Base-by-base conservation (phyloP, 2,113 vertebrate species). In the Polypterus senegalus region DNA sequence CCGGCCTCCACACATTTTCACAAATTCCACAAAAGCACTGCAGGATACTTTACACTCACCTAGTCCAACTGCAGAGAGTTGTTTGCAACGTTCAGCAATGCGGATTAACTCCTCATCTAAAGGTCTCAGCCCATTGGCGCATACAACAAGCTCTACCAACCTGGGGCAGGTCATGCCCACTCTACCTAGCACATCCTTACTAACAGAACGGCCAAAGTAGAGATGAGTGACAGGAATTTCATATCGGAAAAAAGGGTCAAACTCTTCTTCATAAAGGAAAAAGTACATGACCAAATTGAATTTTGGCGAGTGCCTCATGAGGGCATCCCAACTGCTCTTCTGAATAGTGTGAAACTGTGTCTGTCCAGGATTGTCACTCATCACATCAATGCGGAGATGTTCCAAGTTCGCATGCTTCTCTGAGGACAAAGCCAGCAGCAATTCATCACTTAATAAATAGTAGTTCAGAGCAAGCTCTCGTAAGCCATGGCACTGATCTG, bases 251-350 rank as follows among this genome's bases (percentile, higher is more conserved):
- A 98, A 98, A 0, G 91, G 93, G 69, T 90, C 89, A 9, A 98
- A 98, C 80, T 98, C 93, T 8, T 98, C 88, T 74, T 98, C 94
- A 0, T 97, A 97, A 66, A 98, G 82, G 76, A 93, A 98, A 73
- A 96, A 98, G 86, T 98, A 98, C 94, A 98, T 98, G 11, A 98
- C 95, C 77, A 98, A 79, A 71, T 92, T 98, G 57, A 98, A 93
- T 79, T 97, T 96, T 47, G 95, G 95, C 10, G 94, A 98, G 73
- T 98, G 95, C 63, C 77, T 89, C 77, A 95, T 84, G 82, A 98
- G 92, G 78, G 94, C 92, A n/a, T 97, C 95, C 95, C 95, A 98
- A 81, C 94, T 98, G 88, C 91, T 97, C 80, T 91, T 94, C 79
- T 94, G 91, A 71, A 98, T 92, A 1, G 86, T 79, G 78, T 95